Base-by-base conservation (phyloP, 2,888 invertebrate species). In the Xanthia togata region DNA sequence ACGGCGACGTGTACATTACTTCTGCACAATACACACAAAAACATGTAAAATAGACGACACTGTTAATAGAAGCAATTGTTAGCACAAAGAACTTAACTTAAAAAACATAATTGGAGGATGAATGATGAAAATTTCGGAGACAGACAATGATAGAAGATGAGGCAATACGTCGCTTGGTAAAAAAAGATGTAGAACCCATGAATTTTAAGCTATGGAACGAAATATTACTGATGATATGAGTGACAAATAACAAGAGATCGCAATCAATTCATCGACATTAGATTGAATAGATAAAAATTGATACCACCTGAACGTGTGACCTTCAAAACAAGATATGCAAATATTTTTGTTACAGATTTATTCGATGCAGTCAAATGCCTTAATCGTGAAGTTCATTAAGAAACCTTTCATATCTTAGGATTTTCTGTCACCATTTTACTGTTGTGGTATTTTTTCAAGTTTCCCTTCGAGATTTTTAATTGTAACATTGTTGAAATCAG, bases 171-270 rank as follows among this genome's bases (percentile, higher is more conserved):
- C 4, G 11, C 4, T 17, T 57, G 11, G 9, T 26, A 4, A n/a
- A 70, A 17, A 38, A 6, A 35, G 0, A 50, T 17, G 0, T 14
- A 62, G 8, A 31, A 38, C n/a, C 11, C 8, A 47, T 35, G 5
- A 41, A 23, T 75, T 57, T 26, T 23, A 50, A 73, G 1, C 31
- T 47, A 20, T 1, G 55, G 14, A 23, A 57, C 2, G 55, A 11
- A 23, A 57, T 17, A 81, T 50, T 26, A 71, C 20, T 69, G 57
- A 23, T 38, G 35, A 41, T 47, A 79, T 26, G 23, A 47, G 3
- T 68, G 57, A 79, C 26, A 62, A 84, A 79, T 73, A 47, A 31
- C 55, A 35, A 73, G n/a, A 81, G 81, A 84, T 84, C 60, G 57
- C 14, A 63, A 64, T 83, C 73, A 60, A 73, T 65, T 79, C 69